A percentile compares a stretch with the other conserved stretches of the same genome.
Conservation (phyloP, 2,888 invertebrate genomes). For the Ectobius pallidus region DNA sequence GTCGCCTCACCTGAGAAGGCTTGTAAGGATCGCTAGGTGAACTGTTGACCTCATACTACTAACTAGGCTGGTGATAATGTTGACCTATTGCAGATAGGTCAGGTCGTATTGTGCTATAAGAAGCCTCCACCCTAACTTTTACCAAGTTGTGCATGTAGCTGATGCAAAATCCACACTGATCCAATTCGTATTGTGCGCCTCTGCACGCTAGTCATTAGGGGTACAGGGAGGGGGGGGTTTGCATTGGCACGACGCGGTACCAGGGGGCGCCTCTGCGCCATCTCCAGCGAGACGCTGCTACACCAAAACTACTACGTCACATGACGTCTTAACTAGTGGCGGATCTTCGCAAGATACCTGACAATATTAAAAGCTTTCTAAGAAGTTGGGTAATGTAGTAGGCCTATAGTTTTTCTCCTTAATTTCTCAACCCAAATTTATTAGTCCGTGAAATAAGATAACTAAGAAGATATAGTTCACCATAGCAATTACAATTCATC, state of each 20-base stretch:
- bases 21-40: neutral
- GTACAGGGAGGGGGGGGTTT: neutral
- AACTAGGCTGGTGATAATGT: neutral
- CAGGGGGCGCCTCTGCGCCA: neutral
- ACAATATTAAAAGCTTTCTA: too few species aligned
- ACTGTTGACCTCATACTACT: constrained; percentile 9
- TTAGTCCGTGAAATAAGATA: too few species aligned
- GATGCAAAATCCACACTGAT: neutral
- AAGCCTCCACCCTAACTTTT: neutral
- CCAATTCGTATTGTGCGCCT: neutral
- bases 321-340: too few species aligned
- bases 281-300: constrained; percentile 13
- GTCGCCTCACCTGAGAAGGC: constrained; percentile 17
- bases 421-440: too few species aligned
- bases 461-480: too few species aligned
- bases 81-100: neutral
- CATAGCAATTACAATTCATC: too few species aligned
- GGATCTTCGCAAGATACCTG: too few species aligned
- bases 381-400: too few species aligned
- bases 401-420: too few species aligned
- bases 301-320: neutral
- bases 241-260: constrained; percentile 15
- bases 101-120: neutral
- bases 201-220: neutral
- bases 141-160: neutral